Conservation (phyloP, 2,113 vertebrate genomes). For the Ochotona curzoniae region DNA sequence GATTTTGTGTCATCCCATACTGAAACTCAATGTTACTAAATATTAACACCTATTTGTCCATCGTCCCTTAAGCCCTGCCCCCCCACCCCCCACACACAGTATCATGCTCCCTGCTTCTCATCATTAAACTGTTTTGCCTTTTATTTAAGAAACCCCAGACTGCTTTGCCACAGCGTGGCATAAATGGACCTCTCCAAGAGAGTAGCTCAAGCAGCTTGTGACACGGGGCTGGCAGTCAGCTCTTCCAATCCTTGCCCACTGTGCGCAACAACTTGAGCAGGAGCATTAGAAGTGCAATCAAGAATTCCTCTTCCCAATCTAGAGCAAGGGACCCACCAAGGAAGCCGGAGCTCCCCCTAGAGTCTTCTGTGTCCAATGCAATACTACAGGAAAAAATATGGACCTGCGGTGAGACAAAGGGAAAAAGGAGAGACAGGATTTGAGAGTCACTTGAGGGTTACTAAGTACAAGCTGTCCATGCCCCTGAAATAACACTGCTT, state of each 20-base stretch:
- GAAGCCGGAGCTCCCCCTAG: constrained; percentile 26
- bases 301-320: neutral
- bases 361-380: neutral
- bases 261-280: neutral
- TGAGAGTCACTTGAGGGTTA: neutral
- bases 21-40: neutral
- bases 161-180: neutral
- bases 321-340: neutral
- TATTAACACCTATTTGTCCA: neutral
- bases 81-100: neutral
- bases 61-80: fast-evolving
- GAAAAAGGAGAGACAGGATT: neutral
- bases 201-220: neutral
- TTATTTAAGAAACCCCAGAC: neutral
- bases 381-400: neutral
- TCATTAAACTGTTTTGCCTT: neutral
- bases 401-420: neutral
- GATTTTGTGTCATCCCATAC: neutral
- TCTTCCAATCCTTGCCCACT: neutral
- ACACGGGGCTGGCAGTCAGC: neutral
- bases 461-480: neutral
- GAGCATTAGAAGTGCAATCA: neutral
- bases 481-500: neutral
- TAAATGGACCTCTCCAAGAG: neutral
- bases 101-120: neutral